phyloP scores from a whole-genome alignment of 1,140 invertebrate genomes.

The Apis mellifera region DNA sequence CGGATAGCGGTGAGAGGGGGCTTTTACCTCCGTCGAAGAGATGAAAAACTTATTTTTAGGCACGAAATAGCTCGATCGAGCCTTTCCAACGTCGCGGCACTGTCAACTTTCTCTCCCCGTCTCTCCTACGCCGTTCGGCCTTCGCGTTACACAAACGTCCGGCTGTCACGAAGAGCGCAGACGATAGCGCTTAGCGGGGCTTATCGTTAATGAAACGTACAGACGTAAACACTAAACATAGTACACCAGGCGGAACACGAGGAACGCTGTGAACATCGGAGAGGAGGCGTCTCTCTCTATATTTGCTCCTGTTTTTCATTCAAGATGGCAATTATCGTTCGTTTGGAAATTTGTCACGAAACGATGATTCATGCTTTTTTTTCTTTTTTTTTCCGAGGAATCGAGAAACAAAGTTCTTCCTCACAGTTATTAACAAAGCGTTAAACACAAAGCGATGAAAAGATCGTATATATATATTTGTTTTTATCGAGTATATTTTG shows the following conservation, averaged over 20 bases:
- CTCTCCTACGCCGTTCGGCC: not conserved
- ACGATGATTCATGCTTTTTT: not conserved
- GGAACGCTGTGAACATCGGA: slow-evolving; percentile 36
- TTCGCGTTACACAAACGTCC: slow-evolving; percentile 39
- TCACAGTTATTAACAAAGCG: too few relatives aligned
- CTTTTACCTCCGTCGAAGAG: slow-evolving; percentile 8
- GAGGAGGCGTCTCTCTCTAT: not conserved
- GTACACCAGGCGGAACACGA: slow-evolving; percentile 46
- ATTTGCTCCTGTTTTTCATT: not conserved
- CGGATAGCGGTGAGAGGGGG: slow-evolving; percentile 1
- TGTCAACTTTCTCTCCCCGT: not conserved
- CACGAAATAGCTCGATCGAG: slow-evolving; percentile 9
- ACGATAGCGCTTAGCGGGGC: slow-evolving; percentile 56
- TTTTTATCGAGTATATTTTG: not conserved
- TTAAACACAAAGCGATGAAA: not conserved
- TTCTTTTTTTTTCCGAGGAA: not conserved
- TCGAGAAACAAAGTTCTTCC: not conserved
- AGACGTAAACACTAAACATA: slow-evolving; percentile 61
- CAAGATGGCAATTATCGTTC: not conserved
- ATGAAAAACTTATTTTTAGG: slow-evolving; percentile 34
- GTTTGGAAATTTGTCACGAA: not conserved
- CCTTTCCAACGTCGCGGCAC: not conserved
- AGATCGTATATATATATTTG: not conserved
- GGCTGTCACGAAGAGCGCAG: slow-evolving; percentile 37
- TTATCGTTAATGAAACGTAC: slow-evolving; percentile 66